A percentile compares a stretch with the other conserved stretches of the same genome.
These are phyloP conservation scores for Rhagoletis pomonella DNA, from an alignment of 1,140 invertebrate species.

Conservation along the genomic window DNA sequence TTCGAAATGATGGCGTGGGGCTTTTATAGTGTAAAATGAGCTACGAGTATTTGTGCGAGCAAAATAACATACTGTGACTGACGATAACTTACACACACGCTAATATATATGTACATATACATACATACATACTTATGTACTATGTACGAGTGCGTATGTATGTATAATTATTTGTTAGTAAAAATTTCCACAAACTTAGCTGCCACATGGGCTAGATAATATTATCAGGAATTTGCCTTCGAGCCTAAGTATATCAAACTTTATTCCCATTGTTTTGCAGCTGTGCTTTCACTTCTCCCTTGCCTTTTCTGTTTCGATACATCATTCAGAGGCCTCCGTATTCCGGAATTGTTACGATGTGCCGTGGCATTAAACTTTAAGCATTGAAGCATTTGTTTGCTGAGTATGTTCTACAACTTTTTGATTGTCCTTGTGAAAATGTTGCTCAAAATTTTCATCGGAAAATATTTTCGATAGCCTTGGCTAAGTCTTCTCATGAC, in stretches of 20 bases:
- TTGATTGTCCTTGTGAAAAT: constrained; percentile 41
- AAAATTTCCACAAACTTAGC: constrained; percentile 28
- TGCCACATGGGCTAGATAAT: constrained; percentile 37
- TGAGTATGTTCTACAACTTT: constrained; percentile 46
- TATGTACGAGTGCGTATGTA: neutral
- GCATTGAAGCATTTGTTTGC: constrained; percentile 27
- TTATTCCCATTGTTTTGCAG: constrained; percentile 40
- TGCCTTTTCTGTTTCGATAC: neutral
- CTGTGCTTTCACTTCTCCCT: neutral
- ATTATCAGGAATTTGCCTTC: constrained; percentile 48
- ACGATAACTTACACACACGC: no score
- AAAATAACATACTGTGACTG: no score
- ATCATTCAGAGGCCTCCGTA: no score
- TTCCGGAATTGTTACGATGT: neutral
- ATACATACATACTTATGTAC: no score
- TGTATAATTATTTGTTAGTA: neutral
- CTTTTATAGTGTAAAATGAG: neutral
- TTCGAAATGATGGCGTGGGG: neutral
- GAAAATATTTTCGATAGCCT: neutral
- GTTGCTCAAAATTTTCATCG: neutral
- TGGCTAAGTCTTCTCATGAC: neutral
- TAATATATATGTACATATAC: neutral
- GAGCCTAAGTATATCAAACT: constrained; percentile 32
- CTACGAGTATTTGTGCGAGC: no score
- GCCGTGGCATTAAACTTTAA: neutral